A percentile compares a stretch with the other conserved stretches of the same genome.
phyloP scores from a whole-genome alignment of 2,113 vertebrate genomes.

The Thalassarche chlororhynchos region DNA sequence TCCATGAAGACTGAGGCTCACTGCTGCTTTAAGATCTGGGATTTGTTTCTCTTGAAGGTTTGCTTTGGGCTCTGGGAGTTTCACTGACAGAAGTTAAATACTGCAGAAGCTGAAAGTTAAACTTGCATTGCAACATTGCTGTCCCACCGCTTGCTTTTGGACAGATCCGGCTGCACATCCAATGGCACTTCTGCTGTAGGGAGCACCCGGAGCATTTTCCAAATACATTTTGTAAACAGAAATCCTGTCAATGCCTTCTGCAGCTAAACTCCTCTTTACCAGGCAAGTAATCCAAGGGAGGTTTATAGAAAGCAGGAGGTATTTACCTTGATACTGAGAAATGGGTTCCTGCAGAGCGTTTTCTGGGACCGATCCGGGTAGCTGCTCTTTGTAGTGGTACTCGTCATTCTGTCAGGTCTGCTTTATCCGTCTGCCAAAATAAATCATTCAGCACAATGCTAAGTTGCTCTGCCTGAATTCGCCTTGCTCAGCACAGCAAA shows the following conservation, averaged over 20 bases:
- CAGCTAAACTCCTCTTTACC: background rate
- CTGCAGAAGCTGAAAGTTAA: background rate
- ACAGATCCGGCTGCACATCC: accelerated
- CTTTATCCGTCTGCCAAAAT: background rate
- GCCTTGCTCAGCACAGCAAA: background rate
- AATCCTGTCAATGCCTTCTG: background rate
- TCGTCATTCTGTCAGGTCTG: background rate
- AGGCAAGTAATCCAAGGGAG: accelerated
- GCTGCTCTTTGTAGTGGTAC: background rate
- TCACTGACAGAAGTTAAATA: background rate
- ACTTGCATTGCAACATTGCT: accelerated
- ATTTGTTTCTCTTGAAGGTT: background rate
- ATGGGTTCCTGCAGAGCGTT: background rate
- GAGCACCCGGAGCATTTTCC: background rate
- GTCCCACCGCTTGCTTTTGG: background rate
- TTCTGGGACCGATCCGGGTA: accelerated
- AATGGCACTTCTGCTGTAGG: accelerated
- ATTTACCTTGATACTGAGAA: conserved; percentile 59
- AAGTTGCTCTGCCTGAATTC: background rate
- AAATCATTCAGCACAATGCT: background rate
- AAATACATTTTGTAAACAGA: accelerated
- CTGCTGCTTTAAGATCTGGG: background rate
- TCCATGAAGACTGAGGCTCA: background rate
- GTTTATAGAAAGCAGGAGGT: no score
- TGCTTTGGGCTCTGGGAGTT: background rate